These are phyloP conservation scores for Umimayanthus kanabou DNA, from an alignment of 92 coral and sea anemone genomes.

Conservation along the genomic window DNA sequence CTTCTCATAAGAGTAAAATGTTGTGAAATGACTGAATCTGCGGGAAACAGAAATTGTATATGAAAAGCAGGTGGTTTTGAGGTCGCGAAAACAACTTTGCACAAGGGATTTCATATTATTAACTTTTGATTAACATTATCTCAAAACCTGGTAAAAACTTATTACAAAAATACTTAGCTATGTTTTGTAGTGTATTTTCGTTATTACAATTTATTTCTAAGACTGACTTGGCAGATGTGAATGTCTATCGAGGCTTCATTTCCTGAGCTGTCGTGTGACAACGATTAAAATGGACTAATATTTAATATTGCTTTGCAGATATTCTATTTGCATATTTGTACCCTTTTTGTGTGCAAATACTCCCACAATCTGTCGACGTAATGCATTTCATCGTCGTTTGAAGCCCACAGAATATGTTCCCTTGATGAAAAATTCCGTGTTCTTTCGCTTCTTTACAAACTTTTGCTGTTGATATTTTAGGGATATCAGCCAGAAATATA, in stretches of 20 bases:
- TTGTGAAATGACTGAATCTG: conserved; percentile 1
- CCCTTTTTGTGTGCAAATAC: background rate
- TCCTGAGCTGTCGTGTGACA: conserved; percentile 26
- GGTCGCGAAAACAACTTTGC: background rate
- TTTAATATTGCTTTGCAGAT: background rate
- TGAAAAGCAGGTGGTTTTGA: conserved; percentile 31
- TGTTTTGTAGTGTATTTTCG: background rate
- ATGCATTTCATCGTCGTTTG: background rate
- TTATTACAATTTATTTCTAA: conserved; percentile 8
- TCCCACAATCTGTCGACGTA: background rate
- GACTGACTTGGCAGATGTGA: conserved; percentile 11
- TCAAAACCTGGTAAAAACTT: background rate
- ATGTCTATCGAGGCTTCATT: conserved; percentile 18
- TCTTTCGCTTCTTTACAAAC: background rate
- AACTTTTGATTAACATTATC: conserved; percentile 1
- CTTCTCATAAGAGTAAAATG: conserved; percentile 4
- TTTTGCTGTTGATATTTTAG: background rate
- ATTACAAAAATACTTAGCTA: background rate
- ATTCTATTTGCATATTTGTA: conserved; percentile 11
- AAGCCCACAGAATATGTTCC: background rate
- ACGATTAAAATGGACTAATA: background rate
- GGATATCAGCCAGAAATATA: background rate
- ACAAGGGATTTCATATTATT: background rate
- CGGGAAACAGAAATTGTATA: conserved; percentile 1
- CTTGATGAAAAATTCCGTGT: background rate